phyloP scores from a whole-genome alignment of 2,888 invertebrate genomes.

The Piscicola geometra region DNA sequence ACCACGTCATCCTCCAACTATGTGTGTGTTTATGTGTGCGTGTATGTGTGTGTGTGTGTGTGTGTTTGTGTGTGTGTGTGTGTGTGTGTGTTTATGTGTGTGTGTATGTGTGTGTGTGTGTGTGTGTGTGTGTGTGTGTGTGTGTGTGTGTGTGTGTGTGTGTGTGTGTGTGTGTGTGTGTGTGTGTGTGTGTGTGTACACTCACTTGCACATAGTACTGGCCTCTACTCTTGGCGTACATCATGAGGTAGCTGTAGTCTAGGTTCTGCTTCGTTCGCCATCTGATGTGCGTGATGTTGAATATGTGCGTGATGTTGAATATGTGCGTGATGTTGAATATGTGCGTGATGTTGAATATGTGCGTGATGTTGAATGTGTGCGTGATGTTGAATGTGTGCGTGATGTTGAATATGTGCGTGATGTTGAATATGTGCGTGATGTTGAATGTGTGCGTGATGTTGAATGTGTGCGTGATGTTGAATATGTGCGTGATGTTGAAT shows the following conservation, averaged over 20 bases:
- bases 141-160: neutral
- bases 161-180: too few relatives aligned
- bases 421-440: too few relatives aligned
- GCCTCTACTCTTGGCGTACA: constrained; percentile 80
- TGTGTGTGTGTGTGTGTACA: too few relatives aligned
- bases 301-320: too few relatives aligned
- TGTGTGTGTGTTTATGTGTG: neutral
- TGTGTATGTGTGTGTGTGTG: neutral
- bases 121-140: neutral
- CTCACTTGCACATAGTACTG: constrained; percentile 71
- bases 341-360: too few relatives aligned
- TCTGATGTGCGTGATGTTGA: constrained; percentile 46
- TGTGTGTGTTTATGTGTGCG: neutral
- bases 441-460: too few relatives aligned
- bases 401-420: too few relatives aligned
- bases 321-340: too few relatives aligned
- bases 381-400: too few relatives aligned
- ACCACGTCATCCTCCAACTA: constrained; percentile 91
- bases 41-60: neutral
- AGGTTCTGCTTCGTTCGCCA: constrained; percentile 94
- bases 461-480: too few relatives aligned
- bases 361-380: too few relatives aligned
- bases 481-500: too few relatives aligned
- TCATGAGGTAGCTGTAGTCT: constrained; percentile 88
- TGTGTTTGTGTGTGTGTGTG: neutral